These are phyloP conservation scores for Oligia fasciuncula DNA, from an alignment of 2,888 invertebrate species.

Conservation along the genomic window DNA sequence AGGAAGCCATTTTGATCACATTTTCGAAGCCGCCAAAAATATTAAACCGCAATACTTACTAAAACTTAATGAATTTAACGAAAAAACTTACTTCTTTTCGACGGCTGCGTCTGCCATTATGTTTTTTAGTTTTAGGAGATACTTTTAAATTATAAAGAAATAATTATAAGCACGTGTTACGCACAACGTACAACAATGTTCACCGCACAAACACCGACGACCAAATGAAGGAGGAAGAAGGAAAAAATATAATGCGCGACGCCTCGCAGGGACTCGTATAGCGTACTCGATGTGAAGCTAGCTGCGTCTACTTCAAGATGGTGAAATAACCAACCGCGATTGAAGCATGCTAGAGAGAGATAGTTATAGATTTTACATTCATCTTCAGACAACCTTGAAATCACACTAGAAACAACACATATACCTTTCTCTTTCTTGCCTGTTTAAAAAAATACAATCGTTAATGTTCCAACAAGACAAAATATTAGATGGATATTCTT, in stretches of 20 bases:
- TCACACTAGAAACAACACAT: constrained; percentile 71
- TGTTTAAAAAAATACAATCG: constrained; percentile 80
- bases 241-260: constrained; percentile 83
- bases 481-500: constrained; percentile 57
- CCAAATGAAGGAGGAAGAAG: constrained; percentile 87
- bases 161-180: constrained; percentile 84
- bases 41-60: constrained; percentile 66
- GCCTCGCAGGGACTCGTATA: constrained; percentile 78
- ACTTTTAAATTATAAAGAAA: constrained; percentile 72
- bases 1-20: constrained; percentile 91
- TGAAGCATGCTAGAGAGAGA: constrained; percentile 72
- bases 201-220: constrained; percentile 88
- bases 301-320: constrained; percentile 74
- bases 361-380: constrained; percentile 66
- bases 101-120: constrained; percentile 93
- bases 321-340: constrained; percentile 67
- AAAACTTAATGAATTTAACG: constrained; percentile 66
- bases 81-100: constrained; percentile 91
- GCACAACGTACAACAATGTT: constrained; percentile 84
- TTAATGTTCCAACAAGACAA: constrained; percentile 69
- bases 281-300: constrained; percentile 74
- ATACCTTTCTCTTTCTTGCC: constrained; percentile 80
- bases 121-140: constrained; percentile 70
- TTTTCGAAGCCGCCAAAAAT: constrained; percentile 87
- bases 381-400: constrained; percentile 83